Percentiles rank a stretch among this genome's conserved stretches.
These are phyloP conservation scores for Schmidtea mediterranea DNA, from an alignment of 1,140 invertebrate species.

Conservation along the genomic window DNA sequence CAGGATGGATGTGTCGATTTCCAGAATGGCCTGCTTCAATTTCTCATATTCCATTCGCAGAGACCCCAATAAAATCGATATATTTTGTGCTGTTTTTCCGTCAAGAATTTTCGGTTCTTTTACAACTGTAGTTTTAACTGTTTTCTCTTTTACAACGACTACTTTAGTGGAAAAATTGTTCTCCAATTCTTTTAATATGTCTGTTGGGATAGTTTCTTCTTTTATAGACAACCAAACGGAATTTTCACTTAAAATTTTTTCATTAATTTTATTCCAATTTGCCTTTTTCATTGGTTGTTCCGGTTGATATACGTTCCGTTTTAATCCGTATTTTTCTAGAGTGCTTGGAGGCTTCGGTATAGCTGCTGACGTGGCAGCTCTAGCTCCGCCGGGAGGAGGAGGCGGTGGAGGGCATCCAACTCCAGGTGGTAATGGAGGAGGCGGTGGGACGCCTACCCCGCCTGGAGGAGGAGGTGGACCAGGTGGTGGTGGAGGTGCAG, in stretches of 20 bases:
- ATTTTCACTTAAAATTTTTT: conserved; percentile 63
- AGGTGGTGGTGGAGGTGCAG: neutral
- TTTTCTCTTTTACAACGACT: too few relatives aligned
- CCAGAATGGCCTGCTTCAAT: conserved; percentile 50
- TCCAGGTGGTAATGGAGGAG: conserved; percentile 12
- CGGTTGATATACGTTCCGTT: conserved; percentile 65
- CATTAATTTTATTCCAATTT: conserved; percentile 36
- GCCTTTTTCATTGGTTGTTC: conserved; percentile 45
- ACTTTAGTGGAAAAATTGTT: conserved; percentile 40
- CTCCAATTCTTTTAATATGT: conserved; percentile 52
- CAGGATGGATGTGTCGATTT: conserved; percentile 54
- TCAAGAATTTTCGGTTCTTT: conserved; percentile 71
- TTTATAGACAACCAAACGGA: conserved; percentile 86
- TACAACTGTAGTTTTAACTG: conserved; percentile 16
- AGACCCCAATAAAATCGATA: conserved; percentile 51
- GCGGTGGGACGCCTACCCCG: neutral
- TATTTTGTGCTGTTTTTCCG: conserved; percentile 63
- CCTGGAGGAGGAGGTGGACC: conserved; percentile 9
- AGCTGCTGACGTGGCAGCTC: conserved; percentile 12
- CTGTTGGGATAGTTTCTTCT: conserved; percentile 48
- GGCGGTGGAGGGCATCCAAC: conserved; percentile 9
- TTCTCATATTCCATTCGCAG: conserved; percentile 64
- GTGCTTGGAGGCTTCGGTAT: conserved; percentile 31
- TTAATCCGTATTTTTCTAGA: conserved; percentile 37
- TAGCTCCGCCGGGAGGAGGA: too few relatives aligned